Evolutionary conservation across 2,113 vertebrate genomes (phyloP).

Genomic region (Ameiurus melas): DNA sequence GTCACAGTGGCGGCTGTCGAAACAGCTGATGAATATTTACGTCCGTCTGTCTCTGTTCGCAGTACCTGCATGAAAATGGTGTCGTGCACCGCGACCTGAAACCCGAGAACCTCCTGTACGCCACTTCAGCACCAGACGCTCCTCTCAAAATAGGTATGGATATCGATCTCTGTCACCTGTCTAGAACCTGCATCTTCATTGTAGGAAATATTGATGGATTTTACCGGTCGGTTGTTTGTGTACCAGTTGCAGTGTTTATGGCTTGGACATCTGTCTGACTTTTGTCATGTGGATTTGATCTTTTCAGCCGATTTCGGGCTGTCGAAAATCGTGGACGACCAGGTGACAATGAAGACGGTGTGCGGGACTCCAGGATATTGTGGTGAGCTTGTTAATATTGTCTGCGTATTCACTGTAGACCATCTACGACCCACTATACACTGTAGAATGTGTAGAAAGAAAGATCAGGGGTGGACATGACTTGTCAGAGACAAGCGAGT

Average conservation of each 20-base stretch:
- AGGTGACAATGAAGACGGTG: conserved; percentile 87
- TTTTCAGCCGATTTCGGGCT: conserved; percentile 84
- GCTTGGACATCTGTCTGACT: not conserved
- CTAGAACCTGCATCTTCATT: conserved; percentile 43
- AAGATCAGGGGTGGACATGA: not conserved
- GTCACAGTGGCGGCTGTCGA: not conserved
- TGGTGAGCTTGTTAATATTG: conserved; percentile 68
- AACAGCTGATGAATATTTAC: conserved; percentile 23
- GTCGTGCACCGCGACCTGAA: conserved; percentile 88
- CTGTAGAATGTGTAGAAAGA: not conserved
- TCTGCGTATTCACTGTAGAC: not conserved
- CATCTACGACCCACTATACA: not conserved
- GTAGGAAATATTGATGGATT: not conserved
- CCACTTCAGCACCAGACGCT: conserved; percentile 83
- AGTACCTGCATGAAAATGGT: conserved; percentile 88
- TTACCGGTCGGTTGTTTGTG: not conserved
- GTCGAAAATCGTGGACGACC: conserved; percentile 86
- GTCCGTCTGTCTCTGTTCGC: conserved; percentile 44
- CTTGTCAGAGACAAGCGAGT: not conserved
- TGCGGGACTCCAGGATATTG: conserved; percentile 88
- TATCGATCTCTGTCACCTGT: conserved; percentile 62
- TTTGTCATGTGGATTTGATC: conserved; percentile 6
- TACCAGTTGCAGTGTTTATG: not conserved
- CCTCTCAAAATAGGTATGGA: conserved; percentile 83
- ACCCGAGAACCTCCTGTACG: conserved; percentile 86